Percentiles rank a stretch among this genome's conserved stretches.
These are phyloP conservation scores for Achlya flavicornis DNA, from an alignment of 2,888 invertebrate species.

Conservation along the genomic window DNA sequence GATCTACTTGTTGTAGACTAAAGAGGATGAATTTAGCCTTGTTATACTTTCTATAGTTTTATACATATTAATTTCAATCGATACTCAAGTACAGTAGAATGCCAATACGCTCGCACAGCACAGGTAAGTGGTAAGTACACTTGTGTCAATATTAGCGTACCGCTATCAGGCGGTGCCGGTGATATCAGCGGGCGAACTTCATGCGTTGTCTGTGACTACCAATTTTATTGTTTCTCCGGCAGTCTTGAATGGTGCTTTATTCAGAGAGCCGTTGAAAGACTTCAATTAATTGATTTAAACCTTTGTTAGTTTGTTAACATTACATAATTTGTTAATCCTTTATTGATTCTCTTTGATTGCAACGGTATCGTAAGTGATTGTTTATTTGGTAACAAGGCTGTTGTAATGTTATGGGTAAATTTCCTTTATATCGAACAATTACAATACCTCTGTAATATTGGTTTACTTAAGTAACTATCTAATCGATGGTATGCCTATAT, in stretches of 20 bases:
- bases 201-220: constrained; percentile 22
- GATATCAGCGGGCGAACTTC: constrained; percentile 16
- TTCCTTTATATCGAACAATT: not conserved
- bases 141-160: constrained; percentile 13
- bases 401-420: not conserved
- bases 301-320: constrained; percentile 40
- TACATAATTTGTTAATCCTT: constrained; percentile 45
- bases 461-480: not conserved
- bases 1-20: too few species aligned
- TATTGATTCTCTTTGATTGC: constrained; percentile 34
- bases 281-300: constrained; percentile 41
- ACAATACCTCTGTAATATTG: not conserved
- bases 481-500: too few species aligned
- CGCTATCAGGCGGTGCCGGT: constrained; percentile 11
- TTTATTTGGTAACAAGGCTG: constrained; percentile 1
- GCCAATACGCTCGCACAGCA: constrained; percentile 15
- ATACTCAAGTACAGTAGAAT: constrained; percentile 24
- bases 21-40: constrained; percentile 8
- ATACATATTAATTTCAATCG: constrained; percentile 24
- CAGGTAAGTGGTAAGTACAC: constrained; percentile 4
- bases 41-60: not conserved
- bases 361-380: constrained; percentile 2
- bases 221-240: constrained; percentile 36
- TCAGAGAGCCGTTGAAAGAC: constrained; percentile 37
- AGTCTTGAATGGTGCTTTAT: constrained; percentile 37